Evolutionary conservation across 2,797 vertebrate genomes (phyloP), one percentile per base, ranked within the genome.

Genomic region (Pelodytes ibericus): DNA sequence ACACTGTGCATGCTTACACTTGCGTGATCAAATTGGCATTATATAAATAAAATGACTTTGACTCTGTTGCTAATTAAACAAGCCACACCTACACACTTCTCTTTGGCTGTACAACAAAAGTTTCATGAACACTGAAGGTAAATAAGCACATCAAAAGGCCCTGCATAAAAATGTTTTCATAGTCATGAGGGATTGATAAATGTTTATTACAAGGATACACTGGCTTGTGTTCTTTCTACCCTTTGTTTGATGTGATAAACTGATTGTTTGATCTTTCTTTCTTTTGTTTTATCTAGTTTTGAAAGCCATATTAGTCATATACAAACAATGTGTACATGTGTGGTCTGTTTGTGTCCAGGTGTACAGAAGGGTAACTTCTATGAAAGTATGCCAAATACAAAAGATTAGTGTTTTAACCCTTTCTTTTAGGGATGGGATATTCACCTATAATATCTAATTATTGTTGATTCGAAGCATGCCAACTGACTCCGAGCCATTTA

Each of bases 181-280:
- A 65, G 49, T 68, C 44, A 33, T 20, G 33, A 62, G 15, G 57
- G 58, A 62, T 57, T 79, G 77, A 74, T 79, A 58, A 68, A 60
- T 68, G 39, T 75, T 44, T 68, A 75, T 61, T 61, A 47, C 53
- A 68, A 49, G 29, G 58, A 69, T 33, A 44, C 47, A 18, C 63
- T 31, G 29, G 24, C 29, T 53, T 51, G 24, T 36, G 25, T 27
- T 60, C 36, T 66, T 51, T 47, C n/a, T 68, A 33, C 56, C 13
- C 25, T 51, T 65, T 74, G 71, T 79, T 79, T 79, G 77, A 79
- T 73, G 70, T 73, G 65, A 49, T 79, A 79, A 59, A 44, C 57
- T 63, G 49, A 44, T 25, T 76, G 76, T 72, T 72, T 74, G 77
- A 79, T 79, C 71, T 74, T 44, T 57, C 20, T 62, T 69, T 79